Evolutionary conservation across 2,797 vertebrate genomes (phyloP).

Genomic region (Ambastaia sidthimunki): DNA sequence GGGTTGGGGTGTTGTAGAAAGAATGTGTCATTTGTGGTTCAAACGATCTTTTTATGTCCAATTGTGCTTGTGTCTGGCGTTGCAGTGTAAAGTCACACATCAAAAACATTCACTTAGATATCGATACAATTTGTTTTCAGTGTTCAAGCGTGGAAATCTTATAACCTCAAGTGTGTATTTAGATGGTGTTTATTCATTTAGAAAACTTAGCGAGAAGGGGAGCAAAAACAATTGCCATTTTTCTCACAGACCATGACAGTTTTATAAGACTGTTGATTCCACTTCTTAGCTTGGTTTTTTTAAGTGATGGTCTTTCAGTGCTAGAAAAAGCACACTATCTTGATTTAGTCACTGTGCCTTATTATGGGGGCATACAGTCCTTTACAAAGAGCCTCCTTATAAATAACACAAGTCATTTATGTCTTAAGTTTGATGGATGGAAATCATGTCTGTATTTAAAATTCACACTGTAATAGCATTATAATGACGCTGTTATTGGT

Average conservation of each 20-base stretch:
- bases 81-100: conserved; percentile 78
- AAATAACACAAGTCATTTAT: conserved; percentile 41
- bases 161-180: conserved; percentile 64
- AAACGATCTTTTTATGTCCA: conserved; percentile 73
- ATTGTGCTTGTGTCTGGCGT: conserved; percentile 77
- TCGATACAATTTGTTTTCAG: conserved; percentile 57
- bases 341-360: conserved; percentile 81
- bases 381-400: conserved; percentile 54
- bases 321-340: conserved; percentile 61
- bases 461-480: conserved; percentile 10
- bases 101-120: conserved; percentile 59
- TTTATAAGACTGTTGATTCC: conserved; percentile 50
- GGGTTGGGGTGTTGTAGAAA: conserved; percentile 41
- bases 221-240: conserved; percentile 33
- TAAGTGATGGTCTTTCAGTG: conserved; percentile 49
- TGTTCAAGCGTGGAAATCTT: conserved; percentile 63
- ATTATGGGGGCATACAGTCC: conserved; percentile 67
- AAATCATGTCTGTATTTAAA: conserved; percentile 23
- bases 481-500: conserved; percentile 2
- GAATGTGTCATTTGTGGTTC: conserved; percentile 62
- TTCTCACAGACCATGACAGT: conserved; percentile 49
- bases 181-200: conserved; percentile 53
- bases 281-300: conserved; percentile 35
- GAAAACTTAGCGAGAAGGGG: conserved; percentile 29
- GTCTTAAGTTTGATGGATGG: conserved; percentile 39